Conservation (phyloP, 1,140 invertebrate genomes). For the Philotrypesis tridentata region DNA sequence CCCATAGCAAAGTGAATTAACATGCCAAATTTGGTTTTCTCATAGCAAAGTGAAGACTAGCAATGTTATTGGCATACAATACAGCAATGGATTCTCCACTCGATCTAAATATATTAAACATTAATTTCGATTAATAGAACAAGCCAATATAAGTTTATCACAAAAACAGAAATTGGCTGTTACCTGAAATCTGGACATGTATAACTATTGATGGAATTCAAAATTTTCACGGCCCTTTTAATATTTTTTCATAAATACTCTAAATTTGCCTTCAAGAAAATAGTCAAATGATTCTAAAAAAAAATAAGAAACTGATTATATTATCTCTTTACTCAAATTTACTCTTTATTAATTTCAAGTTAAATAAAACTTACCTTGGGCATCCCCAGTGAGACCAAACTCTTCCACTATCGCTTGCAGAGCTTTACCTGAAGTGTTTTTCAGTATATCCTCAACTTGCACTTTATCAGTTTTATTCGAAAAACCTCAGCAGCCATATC, state of each 20-base stretch:
- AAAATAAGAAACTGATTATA: constrained; percentile 42
- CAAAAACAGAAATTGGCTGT: constrained; percentile 48
- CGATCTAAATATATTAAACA: constrained; percentile 69
- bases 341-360: not conserved
- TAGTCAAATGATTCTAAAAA: constrained; percentile 77
- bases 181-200: constrained; percentile 72
- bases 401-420: constrained; percentile 72
- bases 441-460: constrained; percentile 76
- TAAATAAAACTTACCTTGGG: constrained; percentile 58
- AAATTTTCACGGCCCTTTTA: constrained; percentile 79
- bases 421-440: constrained; percentile 74
- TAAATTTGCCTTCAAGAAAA: constrained; percentile 81
- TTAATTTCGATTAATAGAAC: constrained; percentile 31
- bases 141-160: no score
- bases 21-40: constrained; percentile 90
- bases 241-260: constrained; percentile 82
- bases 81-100: constrained; percentile 80
- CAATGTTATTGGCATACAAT: constrained; percentile 92
- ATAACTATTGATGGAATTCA: constrained; percentile 76
- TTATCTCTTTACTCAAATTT: constrained; percentile 1
- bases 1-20: no score
- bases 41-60: constrained; percentile 89
- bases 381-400: constrained; percentile 65
- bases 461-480: constrained; percentile 76
- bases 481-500: constrained; percentile 74